These are phyloP conservation scores for Acleris cristana DNA, from an alignment of 2,888 invertebrate species.

Conservation along the genomic window DNA sequence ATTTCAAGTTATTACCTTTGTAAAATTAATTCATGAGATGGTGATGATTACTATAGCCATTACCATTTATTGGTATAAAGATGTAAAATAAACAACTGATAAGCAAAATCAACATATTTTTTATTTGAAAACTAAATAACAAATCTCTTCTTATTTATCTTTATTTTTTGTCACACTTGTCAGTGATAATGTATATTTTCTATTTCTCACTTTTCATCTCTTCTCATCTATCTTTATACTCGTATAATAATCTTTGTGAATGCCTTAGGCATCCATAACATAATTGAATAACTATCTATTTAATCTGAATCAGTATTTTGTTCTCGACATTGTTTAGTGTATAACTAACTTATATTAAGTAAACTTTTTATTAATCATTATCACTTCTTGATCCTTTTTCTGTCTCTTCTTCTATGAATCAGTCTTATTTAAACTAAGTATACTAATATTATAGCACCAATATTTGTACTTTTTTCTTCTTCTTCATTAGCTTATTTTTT, in stretches of 20 bases:
- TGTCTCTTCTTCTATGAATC: not conserved
- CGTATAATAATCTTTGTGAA: not conserved
- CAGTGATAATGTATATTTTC: too few species aligned
- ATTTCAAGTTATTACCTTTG: not conserved
- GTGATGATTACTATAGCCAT: conserved; percentile 6
- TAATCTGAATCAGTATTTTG: not conserved
- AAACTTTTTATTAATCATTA: too few species aligned
- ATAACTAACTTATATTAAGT: too few species aligned
- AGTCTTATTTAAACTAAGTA: conserved; percentile 1
- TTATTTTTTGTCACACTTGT: too few species aligned
- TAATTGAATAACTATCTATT: not conserved
- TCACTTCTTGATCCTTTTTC: not conserved
- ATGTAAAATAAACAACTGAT: conserved; percentile 4
- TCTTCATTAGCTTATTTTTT: not conserved
- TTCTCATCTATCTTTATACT: not conserved
- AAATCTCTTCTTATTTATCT: not conserved
- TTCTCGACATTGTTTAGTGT: not conserved
- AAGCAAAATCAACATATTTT: conserved; percentile 1
- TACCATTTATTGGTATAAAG: not conserved
- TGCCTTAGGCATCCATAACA: not conserved
- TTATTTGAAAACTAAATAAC: not conserved
- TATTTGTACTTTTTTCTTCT: not conserved
- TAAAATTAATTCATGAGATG: not conserved
- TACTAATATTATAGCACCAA: not conserved
- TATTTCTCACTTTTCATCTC: too few species aligned